Conservation (phyloP, 2,113 vertebrate species). For the Siniperca chuatsi region DNA sequence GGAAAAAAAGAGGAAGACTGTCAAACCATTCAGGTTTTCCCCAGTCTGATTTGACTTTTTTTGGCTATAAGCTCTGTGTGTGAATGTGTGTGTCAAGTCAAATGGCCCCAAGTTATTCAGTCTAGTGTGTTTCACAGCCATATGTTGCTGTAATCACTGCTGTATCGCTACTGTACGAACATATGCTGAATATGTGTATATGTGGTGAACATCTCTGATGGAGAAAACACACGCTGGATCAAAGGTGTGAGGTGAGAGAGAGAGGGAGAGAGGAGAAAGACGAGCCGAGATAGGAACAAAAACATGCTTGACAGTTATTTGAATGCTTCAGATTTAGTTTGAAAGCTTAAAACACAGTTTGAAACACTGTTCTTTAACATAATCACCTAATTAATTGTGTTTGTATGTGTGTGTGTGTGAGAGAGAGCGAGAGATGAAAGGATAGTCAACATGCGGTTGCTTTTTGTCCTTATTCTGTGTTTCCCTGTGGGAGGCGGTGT, state of each 20-base stretch:
- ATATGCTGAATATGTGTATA: conserved; percentile 13
- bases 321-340: not conserved
- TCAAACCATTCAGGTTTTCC: conserved; percentile 7
- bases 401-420: conserved; percentile 11
- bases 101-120: conserved; percentile 37
- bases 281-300: conserved; percentile 1
- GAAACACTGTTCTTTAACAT: not conserved
- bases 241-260: conserved; percentile 27
- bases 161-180: conserved; percentile 48
- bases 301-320: not conserved
- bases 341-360: not conserved
- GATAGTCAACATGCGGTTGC: not conserved
- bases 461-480: not conserved
- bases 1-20: conserved; percentile 9
- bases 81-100: not conserved
- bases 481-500: not conserved
- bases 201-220: conserved; percentile 37
- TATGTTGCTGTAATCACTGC: conserved; percentile 64
- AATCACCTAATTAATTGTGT: not conserved
- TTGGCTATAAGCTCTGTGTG: not conserved
- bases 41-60: not conserved
- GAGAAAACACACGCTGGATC: conserved; percentile 50
- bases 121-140: conserved; percentile 39
- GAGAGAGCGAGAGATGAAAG: conserved; percentile 4
- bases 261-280: not conserved